A percentile compares a stretch with the other conserved stretches of the same genome.
phyloP scores from a whole-genome alignment of 2,797 vertebrate species.

The Oreortyx pictus region DNA sequence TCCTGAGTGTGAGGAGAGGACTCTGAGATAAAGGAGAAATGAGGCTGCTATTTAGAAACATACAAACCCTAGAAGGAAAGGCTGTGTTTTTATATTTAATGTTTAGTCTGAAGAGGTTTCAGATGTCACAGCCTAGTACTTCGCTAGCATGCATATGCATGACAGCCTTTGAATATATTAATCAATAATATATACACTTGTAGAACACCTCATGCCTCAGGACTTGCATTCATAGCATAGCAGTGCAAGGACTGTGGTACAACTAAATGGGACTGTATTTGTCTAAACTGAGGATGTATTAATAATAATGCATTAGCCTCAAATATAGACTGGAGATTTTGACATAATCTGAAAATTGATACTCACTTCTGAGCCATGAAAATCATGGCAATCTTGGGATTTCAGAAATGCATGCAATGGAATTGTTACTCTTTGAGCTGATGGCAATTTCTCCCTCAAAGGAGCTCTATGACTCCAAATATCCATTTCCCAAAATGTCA shows the following conservation, averaged over 20 bases:
- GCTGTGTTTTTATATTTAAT: constrained; percentile 3
- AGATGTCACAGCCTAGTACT: neutral
- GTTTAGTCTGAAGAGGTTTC: neutral
- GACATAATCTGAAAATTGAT: neutral
- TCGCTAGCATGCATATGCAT: neutral
- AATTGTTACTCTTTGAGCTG: neutral
- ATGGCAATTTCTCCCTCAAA: neutral
- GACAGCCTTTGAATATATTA: constrained; percentile 4
- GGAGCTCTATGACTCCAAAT: neutral
- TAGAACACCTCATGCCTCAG: neutral
- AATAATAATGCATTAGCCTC: neutral
- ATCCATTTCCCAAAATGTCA: neutral
- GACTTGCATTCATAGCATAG: neutral
- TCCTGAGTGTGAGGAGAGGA: neutral
- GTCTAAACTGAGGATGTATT: neutral
- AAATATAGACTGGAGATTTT: neutral
- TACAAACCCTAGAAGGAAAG: neutral
- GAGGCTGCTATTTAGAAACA: neutral
- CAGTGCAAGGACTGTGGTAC: neutral
- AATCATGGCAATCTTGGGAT: neutral
- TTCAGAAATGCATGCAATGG: neutral
- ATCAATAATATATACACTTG: constrained; percentile 27
- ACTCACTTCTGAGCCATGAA: neutral
- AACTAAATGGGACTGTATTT: neutral
- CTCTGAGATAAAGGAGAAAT: neutral